Base-by-base conservation (phyloP, 2,113 vertebrate species). In the Pterocles gutturalis region DNA sequence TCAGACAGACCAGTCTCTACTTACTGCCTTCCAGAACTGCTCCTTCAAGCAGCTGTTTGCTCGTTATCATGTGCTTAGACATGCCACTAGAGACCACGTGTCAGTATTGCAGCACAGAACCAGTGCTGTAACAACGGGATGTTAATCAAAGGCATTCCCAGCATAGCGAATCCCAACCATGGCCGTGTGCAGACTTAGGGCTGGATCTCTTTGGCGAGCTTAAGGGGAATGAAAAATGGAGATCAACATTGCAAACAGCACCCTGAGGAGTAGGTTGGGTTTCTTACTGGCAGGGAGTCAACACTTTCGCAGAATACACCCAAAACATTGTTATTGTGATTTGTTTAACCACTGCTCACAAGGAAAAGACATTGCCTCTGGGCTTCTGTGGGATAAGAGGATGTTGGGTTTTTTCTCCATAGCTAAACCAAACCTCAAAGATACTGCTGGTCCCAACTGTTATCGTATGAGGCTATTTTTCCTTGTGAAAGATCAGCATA, bases 241-340 rank as follows among this genome's bases (percentile, higher is more conserved):
- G 89, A 93, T 92, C 80, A 91, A 38, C 72, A 82, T 11, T 92
- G 72, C 83, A 94, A 96, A 97, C 54, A 92, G 73, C 96, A 89
- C 96, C 83, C 91, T 79, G 86, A 95, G 94, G 94, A 96, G 46
- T 76, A 95, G 92, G 92, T 5, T 96, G 86, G 91, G 77, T 96
- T 95, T 97, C 89, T 87, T 57, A 54, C 61, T 96, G 96, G 94
- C 91, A 58, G 36, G 31, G 61, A 80, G 83, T 91, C 87, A 91
- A 82, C 22, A 6, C 77, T 95, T 82, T 73, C 22, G 0, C 70
- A 3, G 94, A 96, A 94, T 87, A 92, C 89, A 95, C 95, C 93
- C 94, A 92, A 67, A 93, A 93, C 41, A 54, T 73, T 75, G 73
- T 82, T 90, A 28, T 41, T 89, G 80, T 91, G 66, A 87, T 96